These are phyloP conservation scores for Meloidogyne chitwoodi DNA, from an alignment of 1,140 invertebrate genomes.

Conservation along the genomic window DNA sequence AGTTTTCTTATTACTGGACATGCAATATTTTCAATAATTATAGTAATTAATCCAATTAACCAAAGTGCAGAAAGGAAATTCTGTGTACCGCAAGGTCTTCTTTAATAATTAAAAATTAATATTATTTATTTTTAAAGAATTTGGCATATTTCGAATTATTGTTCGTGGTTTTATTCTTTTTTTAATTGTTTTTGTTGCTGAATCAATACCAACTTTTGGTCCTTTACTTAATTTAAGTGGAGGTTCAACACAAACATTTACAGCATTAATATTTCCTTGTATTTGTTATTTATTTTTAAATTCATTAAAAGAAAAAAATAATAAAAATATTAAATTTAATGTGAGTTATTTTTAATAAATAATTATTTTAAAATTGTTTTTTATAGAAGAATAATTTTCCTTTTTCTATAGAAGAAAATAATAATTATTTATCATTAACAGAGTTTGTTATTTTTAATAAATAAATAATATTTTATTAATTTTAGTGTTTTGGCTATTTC, in stretches of 20 bases:
- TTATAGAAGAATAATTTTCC: background rate
- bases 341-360: background rate
- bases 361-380: background rate
- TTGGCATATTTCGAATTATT: slow-evolving; percentile 67
- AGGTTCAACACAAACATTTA: slow-evolving; percentile 73
- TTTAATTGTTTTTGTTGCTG: slow-evolving; percentile 73
- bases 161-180: slow-evolving; percentile 71
- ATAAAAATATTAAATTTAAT: background rate
- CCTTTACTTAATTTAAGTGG: slow-evolving; percentile 80
- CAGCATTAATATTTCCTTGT: slow-evolving; percentile 60
- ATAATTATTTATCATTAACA: background rate
- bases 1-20: slow-evolving; percentile 54
- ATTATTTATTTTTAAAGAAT: slow-evolving; percentile 33
- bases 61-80: slow-evolving; percentile 56
- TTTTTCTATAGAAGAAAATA: background rate
- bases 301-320: slow-evolving; percentile 36
- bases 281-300: slow-evolving; percentile 54
- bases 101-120: background rate
- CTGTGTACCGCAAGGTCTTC: slow-evolving; percentile 48
- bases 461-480: background rate
- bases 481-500: slow-evolving; percentile 4
- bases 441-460: background rate
- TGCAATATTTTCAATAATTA: slow-evolving; percentile 53
- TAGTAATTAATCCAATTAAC: slow-evolving; percentile 57
- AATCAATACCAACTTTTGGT: slow-evolving; percentile 79